Conservation (phyloP, 2,797 vertebrate species). For the Hapalemur alaotrensis region DNA sequence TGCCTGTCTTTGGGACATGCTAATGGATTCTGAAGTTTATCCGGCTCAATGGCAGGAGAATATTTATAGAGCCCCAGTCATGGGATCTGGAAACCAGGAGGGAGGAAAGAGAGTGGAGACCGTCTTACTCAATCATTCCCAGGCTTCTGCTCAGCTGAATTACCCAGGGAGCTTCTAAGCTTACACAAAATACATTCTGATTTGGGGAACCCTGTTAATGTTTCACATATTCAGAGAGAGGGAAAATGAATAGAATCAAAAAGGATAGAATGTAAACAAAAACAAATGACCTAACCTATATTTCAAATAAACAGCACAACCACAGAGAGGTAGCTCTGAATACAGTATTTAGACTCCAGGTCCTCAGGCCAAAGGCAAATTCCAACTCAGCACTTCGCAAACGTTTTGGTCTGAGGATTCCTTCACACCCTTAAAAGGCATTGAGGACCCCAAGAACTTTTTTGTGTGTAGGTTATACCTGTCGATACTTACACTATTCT, state of each 20-base stretch:
- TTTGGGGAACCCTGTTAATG: background rate
- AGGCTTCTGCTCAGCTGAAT: background rate
- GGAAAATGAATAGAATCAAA: background rate
- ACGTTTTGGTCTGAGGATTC: background rate
- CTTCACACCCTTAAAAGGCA: background rate
- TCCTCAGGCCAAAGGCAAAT: background rate
- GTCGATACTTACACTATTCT: fast-evolving
- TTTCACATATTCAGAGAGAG: background rate
- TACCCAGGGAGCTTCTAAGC: background rate
- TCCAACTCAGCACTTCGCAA: fast-evolving
- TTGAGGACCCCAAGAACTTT: background rate
- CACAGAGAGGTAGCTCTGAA: fast-evolving
- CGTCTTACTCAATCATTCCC: background rate
- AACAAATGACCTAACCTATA: background rate
- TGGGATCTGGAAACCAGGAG: background rate
- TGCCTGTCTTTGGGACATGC: background rate
- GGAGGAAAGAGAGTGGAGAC: background rate
- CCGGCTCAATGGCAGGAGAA: background rate
- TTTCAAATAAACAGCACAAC: background rate
- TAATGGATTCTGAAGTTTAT: background rate
- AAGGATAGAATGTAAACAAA: background rate
- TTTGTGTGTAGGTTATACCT: fast-evolving
- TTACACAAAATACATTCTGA: background rate
- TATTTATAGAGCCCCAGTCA: background rate
- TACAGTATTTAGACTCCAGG: fast-evolving